Percentiles rank a stretch among this genome's conserved stretches.
phyloP scores from a whole-genome alignment of 2,888 invertebrate species.

The Eurois occulta region DNA sequence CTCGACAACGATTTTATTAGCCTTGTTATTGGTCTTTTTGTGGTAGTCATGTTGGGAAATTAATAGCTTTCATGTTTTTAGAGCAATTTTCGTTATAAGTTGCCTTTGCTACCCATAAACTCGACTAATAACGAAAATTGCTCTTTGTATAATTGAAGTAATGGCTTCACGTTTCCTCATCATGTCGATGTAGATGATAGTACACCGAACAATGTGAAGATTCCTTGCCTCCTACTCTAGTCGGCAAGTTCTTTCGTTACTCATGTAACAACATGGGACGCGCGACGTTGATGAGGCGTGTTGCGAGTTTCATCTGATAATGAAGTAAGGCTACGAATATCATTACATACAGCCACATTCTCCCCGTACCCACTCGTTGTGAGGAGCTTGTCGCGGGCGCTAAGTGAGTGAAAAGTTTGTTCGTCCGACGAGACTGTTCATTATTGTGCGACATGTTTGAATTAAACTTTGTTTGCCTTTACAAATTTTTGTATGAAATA shows the following conservation, averaged over 20 bases:
- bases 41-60: constrained; percentile 66
- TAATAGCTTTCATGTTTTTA: constrained; percentile 57
- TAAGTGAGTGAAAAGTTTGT: constrained; percentile 67
- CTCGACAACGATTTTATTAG: constrained; percentile 69
- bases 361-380: constrained; percentile 40
- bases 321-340: constrained; percentile 62
- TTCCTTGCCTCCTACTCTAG: not conserved
- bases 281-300: constrained; percentile 66
- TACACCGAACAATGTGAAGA: not conserved
- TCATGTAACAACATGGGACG: constrained; percentile 26
- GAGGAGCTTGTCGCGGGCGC: constrained; percentile 40
- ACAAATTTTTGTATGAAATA: constrained; percentile 49
- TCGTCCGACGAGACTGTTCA: constrained; percentile 52
- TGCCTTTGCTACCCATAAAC: not conserved
- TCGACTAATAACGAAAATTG: not conserved
- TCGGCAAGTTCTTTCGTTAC: constrained; percentile 21
- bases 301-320: constrained; percentile 67
- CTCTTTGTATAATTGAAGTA: constrained; percentile 6
- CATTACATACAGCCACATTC: constrained; percentile 46
- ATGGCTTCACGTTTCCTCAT: not conserved
- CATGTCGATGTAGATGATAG: not conserved
- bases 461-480: constrained; percentile 40
- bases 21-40: constrained; percentile 64
- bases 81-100: constrained; percentile 49
- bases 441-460: constrained; percentile 57